Evolutionary conservation across 2,113 vertebrate genomes (phyloP), one percentile per base, ranked within the genome.

Genomic region (Archocentrus centrarchus): DNA sequence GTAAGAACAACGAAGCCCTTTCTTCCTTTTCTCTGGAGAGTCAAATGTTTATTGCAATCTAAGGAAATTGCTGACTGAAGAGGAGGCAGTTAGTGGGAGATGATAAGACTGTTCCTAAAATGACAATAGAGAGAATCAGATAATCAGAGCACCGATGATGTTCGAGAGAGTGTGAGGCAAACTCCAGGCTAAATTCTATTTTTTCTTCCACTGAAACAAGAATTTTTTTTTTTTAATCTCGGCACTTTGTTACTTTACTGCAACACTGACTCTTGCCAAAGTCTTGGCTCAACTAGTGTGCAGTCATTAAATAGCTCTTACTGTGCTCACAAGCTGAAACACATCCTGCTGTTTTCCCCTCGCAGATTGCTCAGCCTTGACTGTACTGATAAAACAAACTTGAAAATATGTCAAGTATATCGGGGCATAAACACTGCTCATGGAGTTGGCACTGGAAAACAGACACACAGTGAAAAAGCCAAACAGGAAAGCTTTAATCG

Each of bases 401-500:
- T 7, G 68, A 62, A 85, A 81, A 86, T 62, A 86, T 89, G 73
- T 92, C 53, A 80, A 80, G 66, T 80, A 37, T 55, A 77, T 85
- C 70, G 55, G 63, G 50, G 82, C 70, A 35, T 88, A 92, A 93
- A 92, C 91, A 91, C 62, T 27, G 27, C 59, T 57, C 15, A 15
- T 57, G 64, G 75, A 77, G 73, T n/a, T 66, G 73, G 60, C 61
- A 35, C 11, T 30, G 62, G 60, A 64, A 58, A 37, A 77, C 73
- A 59, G 35, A 73, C 63, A 17, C 30, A 57, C 47, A 35, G 64
- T 39, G 60, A 24, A 64, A 80, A 86, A 77, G 32, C 9, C 83
- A 94, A 95, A 94, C 93, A 94, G 91, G 91, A 94, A 93, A 83
- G 79, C 50, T 85, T 83, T 86, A 73, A 84, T 93, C 27, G 5